Conservation (phyloP, 2,888 invertebrate species). For the Platerodrilus igneus region DNA sequence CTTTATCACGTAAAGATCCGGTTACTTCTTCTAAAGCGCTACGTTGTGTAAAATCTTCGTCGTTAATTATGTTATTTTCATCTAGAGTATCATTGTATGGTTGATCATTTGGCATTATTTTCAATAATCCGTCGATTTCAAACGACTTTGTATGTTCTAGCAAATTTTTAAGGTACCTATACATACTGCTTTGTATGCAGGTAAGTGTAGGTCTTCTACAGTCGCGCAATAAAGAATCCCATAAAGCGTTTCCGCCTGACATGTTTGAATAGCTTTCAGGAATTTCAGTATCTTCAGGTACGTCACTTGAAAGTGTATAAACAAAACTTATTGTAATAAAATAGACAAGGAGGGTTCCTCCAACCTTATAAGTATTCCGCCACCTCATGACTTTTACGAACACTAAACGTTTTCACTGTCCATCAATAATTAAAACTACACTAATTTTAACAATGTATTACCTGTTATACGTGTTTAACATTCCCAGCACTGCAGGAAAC, state of each 20-base stretch:
- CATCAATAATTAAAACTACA: conserved; percentile 15
- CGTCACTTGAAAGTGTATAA: conserved; percentile 37
- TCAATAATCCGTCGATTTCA: conserved; percentile 55
- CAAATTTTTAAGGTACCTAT: conserved; percentile 64
- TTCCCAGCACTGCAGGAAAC: conserved; percentile 28
- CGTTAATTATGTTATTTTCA: conserved; percentile 9
- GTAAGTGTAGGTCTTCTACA: conserved; percentile 64
- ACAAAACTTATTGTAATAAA: conserved; percentile 17
- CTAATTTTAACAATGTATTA: conserved; percentile 13
- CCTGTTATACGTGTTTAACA: conserved; percentile 26
- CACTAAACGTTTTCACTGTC: conserved; percentile 1
- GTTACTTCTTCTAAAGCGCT: conserved; percentile 72
- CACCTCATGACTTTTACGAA: conserved; percentile 11
- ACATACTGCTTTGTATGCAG: conserved; percentile 74
- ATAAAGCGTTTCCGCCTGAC: conserved; percentile 58
- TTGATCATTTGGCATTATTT: conserved; percentile 38
- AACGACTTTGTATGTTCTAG: conserved; percentile 50
- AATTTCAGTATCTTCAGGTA: conserved; percentile 37
- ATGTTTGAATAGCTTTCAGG: conserved; percentile 37
- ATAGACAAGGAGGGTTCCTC: conserved; percentile 9
- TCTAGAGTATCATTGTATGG: conserved; percentile 27
- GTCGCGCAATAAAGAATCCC: conserved; percentile 69
- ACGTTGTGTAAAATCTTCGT: conserved; percentile 42
- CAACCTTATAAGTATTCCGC: conserved; percentile 8
- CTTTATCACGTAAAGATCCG: conserved; percentile 63